Evolutionary conservation across 2,888 invertebrate species (phyloP).

Genomic region (Chromoteleia sp.): DNA sequence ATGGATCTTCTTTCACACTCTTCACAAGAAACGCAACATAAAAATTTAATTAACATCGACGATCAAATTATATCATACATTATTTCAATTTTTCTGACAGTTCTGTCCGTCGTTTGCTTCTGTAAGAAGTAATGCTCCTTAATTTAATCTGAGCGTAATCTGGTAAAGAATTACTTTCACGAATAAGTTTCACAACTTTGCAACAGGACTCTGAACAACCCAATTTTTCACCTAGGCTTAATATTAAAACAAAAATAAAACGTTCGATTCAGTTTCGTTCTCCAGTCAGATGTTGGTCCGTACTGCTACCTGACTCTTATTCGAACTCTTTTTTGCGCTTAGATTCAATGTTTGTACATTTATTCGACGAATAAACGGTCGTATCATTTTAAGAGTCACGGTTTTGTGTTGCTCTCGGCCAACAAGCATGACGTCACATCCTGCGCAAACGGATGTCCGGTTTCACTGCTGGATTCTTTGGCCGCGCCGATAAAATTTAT

Average conservation of each 20-base stretch:
- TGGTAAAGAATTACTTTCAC: too few species aligned
- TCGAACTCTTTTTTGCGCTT: conserved; percentile 39
- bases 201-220: too few species aligned
- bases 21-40: too few species aligned
- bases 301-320: conserved; percentile 28
- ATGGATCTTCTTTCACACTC: too few species aligned
- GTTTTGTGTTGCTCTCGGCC: conserved; percentile 68
- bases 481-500: conserved; percentile 79
- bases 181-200: too few species aligned
- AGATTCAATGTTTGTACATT: conserved; percentile 63
- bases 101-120: too few species aligned
- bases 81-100: too few species aligned
- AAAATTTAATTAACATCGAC: too few species aligned
- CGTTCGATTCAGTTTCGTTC: neutral
- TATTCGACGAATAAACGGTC: conserved; percentile 68
- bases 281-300: neutral
- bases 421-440: conserved; percentile 82
- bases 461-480: conserved; percentile 81
- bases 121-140: too few species aligned
- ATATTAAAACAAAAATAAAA: neutral
- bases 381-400: conserved; percentile 63
- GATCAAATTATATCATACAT: too few species aligned
- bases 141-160: too few species aligned
- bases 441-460: conserved; percentile 84
- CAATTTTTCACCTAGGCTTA: too few species aligned